A percentile compares a stretch with the other conserved stretches of the same genome.
phyloP scores from a whole-genome alignment of 2,113 vertebrate genomes.

The Gadus macrocephalus region DNA sequence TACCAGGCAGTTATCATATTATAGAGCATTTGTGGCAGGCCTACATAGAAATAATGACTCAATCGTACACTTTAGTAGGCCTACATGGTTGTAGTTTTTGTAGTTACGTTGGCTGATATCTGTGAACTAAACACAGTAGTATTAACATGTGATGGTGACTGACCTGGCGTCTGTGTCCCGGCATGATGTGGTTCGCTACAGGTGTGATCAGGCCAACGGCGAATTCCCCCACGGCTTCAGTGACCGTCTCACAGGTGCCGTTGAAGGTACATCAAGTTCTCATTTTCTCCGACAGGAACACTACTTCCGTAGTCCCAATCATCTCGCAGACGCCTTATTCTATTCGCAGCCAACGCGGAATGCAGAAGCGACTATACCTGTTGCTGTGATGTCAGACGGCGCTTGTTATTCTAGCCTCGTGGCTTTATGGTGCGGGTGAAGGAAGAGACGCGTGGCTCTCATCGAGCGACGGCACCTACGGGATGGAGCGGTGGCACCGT shows the following conservation, averaged over 20 bases:
- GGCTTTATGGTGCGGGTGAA: background rate
- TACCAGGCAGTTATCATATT: no score
- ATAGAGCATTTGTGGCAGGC: no score
- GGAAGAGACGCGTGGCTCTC: no score
- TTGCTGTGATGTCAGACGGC: constrained; percentile 40
- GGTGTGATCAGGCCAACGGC: constrained; percentile 14
- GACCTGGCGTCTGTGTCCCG: constrained; percentile 65
- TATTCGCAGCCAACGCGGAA: constrained; percentile 31
- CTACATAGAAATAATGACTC: no score
- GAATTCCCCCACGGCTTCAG: constrained; percentile 12
- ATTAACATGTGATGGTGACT: constrained; percentile 9
- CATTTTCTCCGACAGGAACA: background rate
- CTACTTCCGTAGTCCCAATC: background rate
- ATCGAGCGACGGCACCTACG: no score
- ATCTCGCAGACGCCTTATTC: constrained; percentile 46
- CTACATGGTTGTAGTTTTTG: no score
- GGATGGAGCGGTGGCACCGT: no score
- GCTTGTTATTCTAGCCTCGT: background rate
- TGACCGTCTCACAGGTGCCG: background rate
- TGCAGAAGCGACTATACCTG: constrained; percentile 64
- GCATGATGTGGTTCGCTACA: constrained; percentile 38
- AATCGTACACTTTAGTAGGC: no score
- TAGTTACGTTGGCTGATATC: no score
- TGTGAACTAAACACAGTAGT: no score
- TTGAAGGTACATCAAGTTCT: constrained; percentile 8